Evolutionary conservation across 1,140 invertebrate species (phyloP).

Genomic region (Aleiodes sp.): DNA sequence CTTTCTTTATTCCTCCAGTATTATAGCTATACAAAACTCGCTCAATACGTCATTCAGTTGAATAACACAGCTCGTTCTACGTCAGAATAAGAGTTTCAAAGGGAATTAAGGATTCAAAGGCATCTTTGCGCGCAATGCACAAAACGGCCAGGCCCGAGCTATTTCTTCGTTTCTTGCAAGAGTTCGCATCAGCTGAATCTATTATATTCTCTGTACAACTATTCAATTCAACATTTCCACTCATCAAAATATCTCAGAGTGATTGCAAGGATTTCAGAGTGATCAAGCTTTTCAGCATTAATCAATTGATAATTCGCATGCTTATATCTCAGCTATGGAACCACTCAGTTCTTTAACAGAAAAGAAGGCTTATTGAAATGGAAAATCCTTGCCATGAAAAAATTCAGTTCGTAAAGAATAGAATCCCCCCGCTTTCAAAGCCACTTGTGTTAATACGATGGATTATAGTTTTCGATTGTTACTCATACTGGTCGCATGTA

Average conservation of each 20-base stretch:
- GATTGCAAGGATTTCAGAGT: no score
- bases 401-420: conserved; percentile 53
- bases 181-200: background rate
- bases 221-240: background rate
- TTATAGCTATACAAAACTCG: conserved; percentile 63
- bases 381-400: conserved; percentile 61
- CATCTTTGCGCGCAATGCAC: conserved; percentile 63
- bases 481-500: conserved; percentile 49
- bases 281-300: no score
- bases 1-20: conserved; percentile 42
- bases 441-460: conserved; percentile 18
- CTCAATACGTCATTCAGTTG: conserved; percentile 67
- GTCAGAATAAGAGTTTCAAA: conserved; percentile 67
- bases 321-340: background rate
- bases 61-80: conserved; percentile 66
- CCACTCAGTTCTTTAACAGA: background rate
- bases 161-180: conserved; percentile 39
- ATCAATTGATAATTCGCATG: conserved; percentile 1
- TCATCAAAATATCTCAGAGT: conserved; percentile 5
- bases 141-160: conserved; percentile 55
- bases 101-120: conserved; percentile 68
- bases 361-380: conserved; percentile 32
- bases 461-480: conserved; percentile 59
- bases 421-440: conserved; percentile 24
- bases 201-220: background rate